Evolutionary conservation across 2,113 vertebrate genomes (phyloP), one percentile per base, ranked within the genome.

Genomic region (Phalacrocorax aristotelis): DNA sequence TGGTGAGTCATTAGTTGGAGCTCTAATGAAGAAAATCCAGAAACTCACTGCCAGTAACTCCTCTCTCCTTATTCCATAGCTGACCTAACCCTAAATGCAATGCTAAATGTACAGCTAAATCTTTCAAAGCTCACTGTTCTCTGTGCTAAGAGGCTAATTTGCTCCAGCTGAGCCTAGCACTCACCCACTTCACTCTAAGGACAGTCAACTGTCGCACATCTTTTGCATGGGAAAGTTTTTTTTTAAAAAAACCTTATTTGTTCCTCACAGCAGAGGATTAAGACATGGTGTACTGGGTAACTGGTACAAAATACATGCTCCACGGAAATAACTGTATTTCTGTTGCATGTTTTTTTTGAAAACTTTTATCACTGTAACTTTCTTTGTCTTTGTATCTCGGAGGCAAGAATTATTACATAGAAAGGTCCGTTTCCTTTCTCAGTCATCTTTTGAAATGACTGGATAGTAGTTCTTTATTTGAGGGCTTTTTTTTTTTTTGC

Each of bases 221-320:
- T 87, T 88, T 64, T 75, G 48, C 30, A 13, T 15, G 0, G 2
- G 65, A 38, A 38, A 38, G 38, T 38, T 5, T 5, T 38, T 38
- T 38, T 38, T 38, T 38, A 10, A 38, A 83, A 90, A 83, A 91
- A 72, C 55, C 58, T 87, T 44, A 82, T 64, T 92, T 95, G 71
- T 85, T 92, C 75, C 48, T 87, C 2, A 2, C 51, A 78, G 77
- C 32, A 68, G 79, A 74, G 30, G 69, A 91, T 84, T 92, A 94
- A 94, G 74, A 95, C 75, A 78, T 52, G 58, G 54, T 72, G 36
- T 82, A 87, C 65, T n/a, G 60, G 40, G 7, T 30, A 84, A 70
- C 40, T 36, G 26, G 18, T 61, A n/a, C 38, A 75, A 78, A 64
- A 82, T 16, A 64, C 36, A 74, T 17, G 11, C 7, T 71, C 30